These are phyloP conservation scores for Hemaris fuciformis DNA, from an alignment of 2,888 invertebrate species.

Conservation along the genomic window DNA sequence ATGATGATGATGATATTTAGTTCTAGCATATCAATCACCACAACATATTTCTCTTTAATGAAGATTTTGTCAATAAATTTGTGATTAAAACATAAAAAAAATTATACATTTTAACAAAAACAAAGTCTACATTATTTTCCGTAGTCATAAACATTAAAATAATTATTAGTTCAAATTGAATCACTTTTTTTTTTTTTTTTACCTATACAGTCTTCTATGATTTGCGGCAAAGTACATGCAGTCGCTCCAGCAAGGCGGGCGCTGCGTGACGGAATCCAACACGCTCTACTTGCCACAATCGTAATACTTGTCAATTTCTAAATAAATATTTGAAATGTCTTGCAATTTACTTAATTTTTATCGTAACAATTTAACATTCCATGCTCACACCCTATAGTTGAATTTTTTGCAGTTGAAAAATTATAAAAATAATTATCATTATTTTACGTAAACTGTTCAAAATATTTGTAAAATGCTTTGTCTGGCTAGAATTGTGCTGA, in stretches of 20 bases:
- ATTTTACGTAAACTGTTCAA: neutral
- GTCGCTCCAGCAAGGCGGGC: constrained; percentile 26
- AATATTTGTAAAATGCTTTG: too few relatives aligned
- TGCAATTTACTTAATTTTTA: constrained; percentile 9
- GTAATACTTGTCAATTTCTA: constrained; percentile 76
- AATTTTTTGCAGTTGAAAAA: neutral
- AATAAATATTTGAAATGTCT: constrained; percentile 65
- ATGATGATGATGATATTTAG: too few relatives aligned
- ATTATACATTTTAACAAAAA: too few relatives aligned
- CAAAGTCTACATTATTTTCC: too few relatives aligned
- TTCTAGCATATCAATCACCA: too few relatives aligned
- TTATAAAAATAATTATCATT: neutral
- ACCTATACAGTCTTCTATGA: constrained; percentile 20
- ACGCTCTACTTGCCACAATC: constrained; percentile 65
- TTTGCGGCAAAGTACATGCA: constrained; percentile 28
- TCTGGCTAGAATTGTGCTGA: too few relatives aligned
- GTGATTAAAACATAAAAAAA: too few relatives aligned
- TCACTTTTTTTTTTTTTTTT: too few relatives aligned
- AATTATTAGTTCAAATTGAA: too few relatives aligned
- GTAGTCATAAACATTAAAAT: too few relatives aligned
- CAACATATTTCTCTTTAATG: too few relatives aligned
- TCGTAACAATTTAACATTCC: neutral
- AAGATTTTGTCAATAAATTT: too few relatives aligned
- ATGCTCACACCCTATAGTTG: neutral
- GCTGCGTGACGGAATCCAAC: constrained; percentile 71